Evolutionary conservation across 2,888 invertebrate genomes (phyloP).

Genomic region (Coelinius sp.): DNA sequence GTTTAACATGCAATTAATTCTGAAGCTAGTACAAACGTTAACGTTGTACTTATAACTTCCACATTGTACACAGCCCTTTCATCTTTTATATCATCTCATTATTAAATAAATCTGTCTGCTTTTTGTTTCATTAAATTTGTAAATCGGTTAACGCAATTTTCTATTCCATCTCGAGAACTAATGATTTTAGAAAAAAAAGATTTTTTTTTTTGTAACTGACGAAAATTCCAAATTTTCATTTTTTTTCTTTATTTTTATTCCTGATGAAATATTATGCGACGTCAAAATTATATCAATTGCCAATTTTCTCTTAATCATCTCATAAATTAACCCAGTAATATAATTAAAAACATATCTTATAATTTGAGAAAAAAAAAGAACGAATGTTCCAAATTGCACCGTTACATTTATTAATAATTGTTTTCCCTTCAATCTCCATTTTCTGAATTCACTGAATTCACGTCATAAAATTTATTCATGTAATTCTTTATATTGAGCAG

Average conservation of each 20-base stretch:
- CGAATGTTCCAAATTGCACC: constrained; percentile 11
- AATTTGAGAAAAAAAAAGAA: constrained; percentile 12
- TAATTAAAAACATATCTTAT: background rate
- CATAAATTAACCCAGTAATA: background rate
- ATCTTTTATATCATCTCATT: constrained; percentile 45
- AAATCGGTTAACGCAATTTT: background rate
- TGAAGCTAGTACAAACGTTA: constrained; percentile 69
- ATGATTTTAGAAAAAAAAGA: too few relatives aligned
- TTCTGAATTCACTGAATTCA: constrained; percentile 11
- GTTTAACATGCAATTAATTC: constrained; percentile 71
- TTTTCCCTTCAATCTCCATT: background rate
- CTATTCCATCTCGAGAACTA: background rate
- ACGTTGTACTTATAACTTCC: constrained; percentile 69
- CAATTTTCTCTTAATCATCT: background rate
- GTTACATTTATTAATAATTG: background rate
- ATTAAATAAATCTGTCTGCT: constrained; percentile 34
- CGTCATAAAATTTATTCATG: background rate
- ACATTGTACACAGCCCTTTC: constrained; percentile 59
- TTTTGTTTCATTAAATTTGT: constrained; percentile 15
- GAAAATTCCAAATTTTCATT: background rate
- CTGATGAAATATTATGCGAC: too few relatives aligned
- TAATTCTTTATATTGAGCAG: background rate
- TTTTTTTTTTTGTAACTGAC: background rate
- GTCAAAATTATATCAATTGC: constrained; percentile 1
- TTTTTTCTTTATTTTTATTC: too few relatives aligned